Evolutionary conservation across 2,888 invertebrate species (phyloP).

Genomic region (Callimorpha dominula): DNA sequence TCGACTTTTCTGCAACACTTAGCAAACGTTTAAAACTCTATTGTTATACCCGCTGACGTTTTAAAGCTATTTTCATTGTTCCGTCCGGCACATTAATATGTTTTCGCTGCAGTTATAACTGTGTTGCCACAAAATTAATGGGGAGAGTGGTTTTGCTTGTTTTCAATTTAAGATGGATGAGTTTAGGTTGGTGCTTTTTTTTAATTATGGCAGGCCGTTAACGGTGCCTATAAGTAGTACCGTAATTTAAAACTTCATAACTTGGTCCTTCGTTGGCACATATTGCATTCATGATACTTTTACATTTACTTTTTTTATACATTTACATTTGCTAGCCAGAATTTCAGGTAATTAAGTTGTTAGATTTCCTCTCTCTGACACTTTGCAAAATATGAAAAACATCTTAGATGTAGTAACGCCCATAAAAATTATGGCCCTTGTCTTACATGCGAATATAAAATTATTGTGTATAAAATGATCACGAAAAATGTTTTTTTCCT

Average conservation of each 20-base stretch:
- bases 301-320: too few species aligned
- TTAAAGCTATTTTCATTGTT: conserved; percentile 69
- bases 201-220: neutral
- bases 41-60: conserved; percentile 71
- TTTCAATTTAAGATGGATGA: neutral
- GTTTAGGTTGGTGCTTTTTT: neutral
- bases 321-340: too few species aligned
- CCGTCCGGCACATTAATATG: conserved; percentile 54
- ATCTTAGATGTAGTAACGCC: neutral
- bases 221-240: neutral
- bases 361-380: too few species aligned
- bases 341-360: neutral
- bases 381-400: neutral
- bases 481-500: conserved; percentile 16
- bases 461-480: conserved; percentile 14
- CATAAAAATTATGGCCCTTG: conserved; percentile 10
- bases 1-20: conserved; percentile 77
- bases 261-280: too few species aligned
- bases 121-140: conserved; percentile 22
- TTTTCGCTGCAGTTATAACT: conserved; percentile 44
- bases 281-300: too few species aligned
- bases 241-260: too few species aligned
- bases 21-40: conserved; percentile 73
- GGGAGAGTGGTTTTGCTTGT: neutral
- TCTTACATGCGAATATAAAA: conserved; percentile 15